phyloP scores from a whole-genome alignment of 2,113 vertebrate genomes.

The Semnornis frantzii region DNA sequence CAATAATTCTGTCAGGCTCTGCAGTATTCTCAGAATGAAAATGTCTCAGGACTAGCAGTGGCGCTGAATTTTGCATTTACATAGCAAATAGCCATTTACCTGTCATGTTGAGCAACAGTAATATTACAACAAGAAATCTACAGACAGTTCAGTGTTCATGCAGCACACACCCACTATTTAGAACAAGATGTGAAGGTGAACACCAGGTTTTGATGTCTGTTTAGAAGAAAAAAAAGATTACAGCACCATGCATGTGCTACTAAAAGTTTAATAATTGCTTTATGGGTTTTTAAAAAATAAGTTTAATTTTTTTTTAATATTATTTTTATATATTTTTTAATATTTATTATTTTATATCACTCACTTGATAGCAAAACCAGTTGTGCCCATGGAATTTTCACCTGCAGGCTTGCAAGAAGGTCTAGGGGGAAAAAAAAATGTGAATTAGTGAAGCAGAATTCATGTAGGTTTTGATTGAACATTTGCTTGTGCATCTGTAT shows the following conservation, averaged over 20 bases:
- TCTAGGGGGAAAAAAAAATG: background rate
- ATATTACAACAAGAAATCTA: background rate
- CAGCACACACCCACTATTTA: background rate
- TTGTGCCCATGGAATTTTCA: background rate
- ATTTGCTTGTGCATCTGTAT: background rate
- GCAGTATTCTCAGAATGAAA: background rate
- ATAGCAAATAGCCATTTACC: background rate
- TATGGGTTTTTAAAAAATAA: no score
- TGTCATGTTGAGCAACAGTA: background rate
- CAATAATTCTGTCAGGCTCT: background rate
- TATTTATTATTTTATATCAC: no score
- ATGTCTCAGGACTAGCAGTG: background rate
- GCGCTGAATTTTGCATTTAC: background rate
- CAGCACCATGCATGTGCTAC: background rate
- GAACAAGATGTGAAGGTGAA: background rate
- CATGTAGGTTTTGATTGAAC: background rate
- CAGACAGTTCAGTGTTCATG: background rate
- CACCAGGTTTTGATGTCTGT: background rate
- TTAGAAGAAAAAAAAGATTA: background rate
- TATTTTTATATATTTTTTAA: no score
- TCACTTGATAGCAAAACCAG: background rate
- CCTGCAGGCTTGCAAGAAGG: background rate
- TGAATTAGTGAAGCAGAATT: background rate
- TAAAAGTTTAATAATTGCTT: background rate
- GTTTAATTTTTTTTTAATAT: no score